Evolutionary conservation across 2,888 invertebrate species (phyloP).

Genomic region (Agrochola circellaris): DNA sequence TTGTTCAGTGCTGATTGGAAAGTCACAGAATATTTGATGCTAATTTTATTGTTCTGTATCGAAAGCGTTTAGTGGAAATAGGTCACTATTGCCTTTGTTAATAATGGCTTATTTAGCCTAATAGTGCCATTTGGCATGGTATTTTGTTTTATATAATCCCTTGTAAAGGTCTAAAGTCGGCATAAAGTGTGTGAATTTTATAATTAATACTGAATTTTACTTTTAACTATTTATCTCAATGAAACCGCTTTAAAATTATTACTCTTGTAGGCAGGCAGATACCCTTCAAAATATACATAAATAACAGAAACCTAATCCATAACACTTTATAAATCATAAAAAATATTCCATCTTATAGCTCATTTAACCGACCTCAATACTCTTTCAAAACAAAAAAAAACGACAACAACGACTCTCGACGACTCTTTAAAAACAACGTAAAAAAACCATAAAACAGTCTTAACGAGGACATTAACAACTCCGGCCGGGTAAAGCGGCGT

Average conservation of each 20-base stretch:
- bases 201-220: background rate
- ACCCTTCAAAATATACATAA: background rate
- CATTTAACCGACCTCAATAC: conserved; percentile 9
- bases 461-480: conserved; percentile 47
- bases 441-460: conserved; percentile 30
- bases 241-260: background rate
- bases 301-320: background rate
- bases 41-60: conserved; percentile 17
- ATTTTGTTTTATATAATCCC: background rate
- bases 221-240: background rate
- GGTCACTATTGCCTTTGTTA: background rate
- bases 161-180: background rate
- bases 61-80: conserved; percentile 26
- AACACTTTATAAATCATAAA: background rate
- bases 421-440: conserved; percentile 7
- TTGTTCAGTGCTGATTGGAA: conserved; percentile 29
- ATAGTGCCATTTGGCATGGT: background rate
- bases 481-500: conserved; percentile 32
- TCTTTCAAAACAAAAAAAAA: conserved; percentile 12
- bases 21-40: conserved; percentile 20
- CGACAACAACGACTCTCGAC: no score
- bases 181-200: background rate
- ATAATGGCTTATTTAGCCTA: conserved; percentile 6
- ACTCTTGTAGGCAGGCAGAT: background rate
- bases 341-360: background rate